phyloP scores from a whole-genome alignment of 2,113 vertebrate species.

The Atractosteus spatula region DNA sequence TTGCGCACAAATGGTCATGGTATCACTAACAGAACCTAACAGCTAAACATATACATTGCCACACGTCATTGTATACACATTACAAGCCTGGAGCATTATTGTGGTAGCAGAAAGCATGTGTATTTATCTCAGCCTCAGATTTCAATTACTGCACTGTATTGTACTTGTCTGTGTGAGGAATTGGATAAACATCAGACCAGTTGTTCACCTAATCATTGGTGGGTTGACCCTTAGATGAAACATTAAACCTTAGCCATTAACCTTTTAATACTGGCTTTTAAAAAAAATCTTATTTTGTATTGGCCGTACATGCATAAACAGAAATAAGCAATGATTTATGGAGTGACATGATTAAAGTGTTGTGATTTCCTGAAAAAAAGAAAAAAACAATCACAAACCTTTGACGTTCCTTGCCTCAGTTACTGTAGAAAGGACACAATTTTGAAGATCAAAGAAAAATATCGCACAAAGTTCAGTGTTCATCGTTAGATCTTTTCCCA shows the following conservation, averaged over 20 bases:
- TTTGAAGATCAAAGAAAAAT: too few relatives aligned
- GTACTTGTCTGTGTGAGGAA: not conserved
- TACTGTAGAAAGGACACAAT: too few relatives aligned
- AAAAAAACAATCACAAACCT: not conserved
- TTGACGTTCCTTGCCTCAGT: too few relatives aligned
- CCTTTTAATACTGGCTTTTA: conserved; percentile 49
- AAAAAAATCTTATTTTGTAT: conserved; percentile 35
- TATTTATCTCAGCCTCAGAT: too few relatives aligned
- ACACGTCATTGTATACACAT: too few relatives aligned
- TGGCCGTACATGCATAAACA: conserved; percentile 30
- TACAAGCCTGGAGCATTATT: too few relatives aligned
- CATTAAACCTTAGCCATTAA: conserved; percentile 43
- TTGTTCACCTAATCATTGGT: conserved; percentile 17
- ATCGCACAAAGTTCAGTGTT: too few relatives aligned
- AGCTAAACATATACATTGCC: too few relatives aligned
- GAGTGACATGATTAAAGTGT: conserved; percentile 25
- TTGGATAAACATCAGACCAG: not conserved
- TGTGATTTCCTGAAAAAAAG: conserved; percentile 32
- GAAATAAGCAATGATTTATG: conserved; percentile 42
- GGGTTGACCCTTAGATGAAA: conserved; percentile 35
- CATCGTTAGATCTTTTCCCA: too few relatives aligned
- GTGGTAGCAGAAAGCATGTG: too few relatives aligned
- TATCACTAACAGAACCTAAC: too few relatives aligned
- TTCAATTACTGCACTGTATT: not conserved
- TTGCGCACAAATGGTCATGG: too few relatives aligned